These are phyloP conservation scores for Dicrostonyx torquatus DNA, from an alignment of 2,797 vertebrate genomes.

Conservation along the genomic window DNA sequence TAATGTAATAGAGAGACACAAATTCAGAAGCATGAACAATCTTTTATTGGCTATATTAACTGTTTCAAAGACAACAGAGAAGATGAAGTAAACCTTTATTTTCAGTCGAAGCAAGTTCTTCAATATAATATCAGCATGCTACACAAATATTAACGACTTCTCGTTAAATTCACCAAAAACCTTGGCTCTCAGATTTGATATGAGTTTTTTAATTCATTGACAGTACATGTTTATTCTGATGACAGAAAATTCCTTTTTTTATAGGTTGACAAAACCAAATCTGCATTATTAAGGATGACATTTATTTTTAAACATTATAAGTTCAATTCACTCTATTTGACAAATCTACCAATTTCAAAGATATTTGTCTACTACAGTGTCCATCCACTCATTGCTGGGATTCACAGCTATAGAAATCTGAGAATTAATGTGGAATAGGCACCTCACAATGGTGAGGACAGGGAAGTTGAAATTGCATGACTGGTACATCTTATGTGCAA, in stretches of 20 bases:
- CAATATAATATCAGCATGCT: background rate
- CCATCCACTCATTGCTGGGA: background rate
- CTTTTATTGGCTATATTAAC: background rate
- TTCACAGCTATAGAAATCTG: background rate
- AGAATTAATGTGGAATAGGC: background rate
- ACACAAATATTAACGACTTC: background rate
- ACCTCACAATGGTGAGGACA: background rate
- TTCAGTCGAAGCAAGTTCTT: background rate
- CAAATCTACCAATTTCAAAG: background rate
- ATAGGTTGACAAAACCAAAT: background rate
- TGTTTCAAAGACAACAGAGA: background rate
- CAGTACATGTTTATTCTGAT: background rate
- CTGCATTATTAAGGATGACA: background rate
- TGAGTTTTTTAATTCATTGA: background rate
- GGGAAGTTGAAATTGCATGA: background rate
- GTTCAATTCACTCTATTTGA: background rate
- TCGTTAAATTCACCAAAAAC: background rate
- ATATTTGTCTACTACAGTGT: background rate
- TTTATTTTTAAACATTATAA: background rate
- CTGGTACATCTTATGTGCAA: background rate
- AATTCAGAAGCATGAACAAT: background rate
- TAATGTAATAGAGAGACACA: background rate
- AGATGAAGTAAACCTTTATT: background rate
- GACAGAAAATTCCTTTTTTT: background rate
- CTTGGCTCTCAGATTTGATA: background rate